Conservation (phyloP, 2,888 invertebrate species). For the Pheosia tremula region DNA sequence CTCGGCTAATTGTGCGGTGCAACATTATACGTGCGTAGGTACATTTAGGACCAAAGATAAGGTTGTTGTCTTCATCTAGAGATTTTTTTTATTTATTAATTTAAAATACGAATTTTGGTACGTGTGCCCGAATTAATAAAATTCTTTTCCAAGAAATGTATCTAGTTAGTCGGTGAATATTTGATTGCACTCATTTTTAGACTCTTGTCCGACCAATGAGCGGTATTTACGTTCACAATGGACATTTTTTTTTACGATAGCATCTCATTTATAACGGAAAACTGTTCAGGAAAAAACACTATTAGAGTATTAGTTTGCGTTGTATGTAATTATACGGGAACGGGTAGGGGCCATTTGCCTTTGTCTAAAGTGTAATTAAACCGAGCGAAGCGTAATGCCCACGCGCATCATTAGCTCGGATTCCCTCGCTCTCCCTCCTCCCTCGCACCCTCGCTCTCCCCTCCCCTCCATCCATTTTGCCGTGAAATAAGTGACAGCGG, state of each 20-base stretch:
- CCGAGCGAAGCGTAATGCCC: conserved; percentile 60
- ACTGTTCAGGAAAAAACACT: conserved; percentile 22
- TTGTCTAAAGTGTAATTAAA: conserved; percentile 60
- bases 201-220: conserved; percentile 17
- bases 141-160: conserved; percentile 33
- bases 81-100: conserved; percentile 48
- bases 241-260: conserved; percentile 13
- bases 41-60: no score
- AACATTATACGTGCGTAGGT: no score
- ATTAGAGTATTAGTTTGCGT: conserved; percentile 16
- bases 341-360: conserved; percentile 42
- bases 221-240: conserved; percentile 18
- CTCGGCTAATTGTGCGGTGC: no score
- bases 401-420: conserved; percentile 67
- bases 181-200: conserved; percentile 2
- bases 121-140: conserved; percentile 40
- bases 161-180: conserved; percentile 23
- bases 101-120: conserved; percentile 47
- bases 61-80: no score
- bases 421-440: conserved; percentile 34
- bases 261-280: conserved; percentile 19
- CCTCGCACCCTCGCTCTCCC: conserved; percentile 29
- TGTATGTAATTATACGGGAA: conserved; percentile 19
- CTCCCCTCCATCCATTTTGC: conserved; percentile 52
- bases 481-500: conserved; percentile 72